Base-by-base conservation (phyloP, 2,113 vertebrate species). In the Grantiella picta region DNA sequence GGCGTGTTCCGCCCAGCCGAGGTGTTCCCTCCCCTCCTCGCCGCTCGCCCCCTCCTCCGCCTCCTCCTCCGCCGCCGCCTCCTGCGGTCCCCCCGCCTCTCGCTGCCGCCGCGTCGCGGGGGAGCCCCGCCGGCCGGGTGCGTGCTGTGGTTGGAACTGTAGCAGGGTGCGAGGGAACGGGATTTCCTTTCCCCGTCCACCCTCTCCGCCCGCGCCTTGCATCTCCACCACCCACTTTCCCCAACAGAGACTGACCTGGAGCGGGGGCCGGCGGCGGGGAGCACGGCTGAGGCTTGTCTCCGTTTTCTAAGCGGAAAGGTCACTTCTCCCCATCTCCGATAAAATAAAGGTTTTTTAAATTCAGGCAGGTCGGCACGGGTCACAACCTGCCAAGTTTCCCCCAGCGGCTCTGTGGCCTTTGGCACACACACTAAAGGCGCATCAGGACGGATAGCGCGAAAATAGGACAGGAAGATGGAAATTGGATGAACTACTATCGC, bases 21-120 rank as follows among this genome's bases (percentile, higher is more conserved):
- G 38, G 38, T 38, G 38, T 38, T 38, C 38, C 38, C 38, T 38
- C 80, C 93, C 73, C 64, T 50, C 77, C 89, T 80, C 36, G 36
- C 36, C 38, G 38, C 38, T 38, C 38, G 38, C 76, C 45, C 21
- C 81, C 77, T 88, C 38, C 52, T 29, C 36, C 56, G 45, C 23
- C 64, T 13, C 45, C 57, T 20, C 60, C 76, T 10, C 84, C 63
- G 19, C 59, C 72, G 4, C 82, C 78, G n/a, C 57, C 82, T 89
- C 63, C 88, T 33, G 66, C 73, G 56, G 82, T 63, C 38, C 83
- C 86, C 78, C 86, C 89, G 85, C 92, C 85, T 60, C 36, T 38
- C 33, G 7, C 24, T 15, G 5, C 35, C 38, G 20, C 31, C 57
- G 68, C 28, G 64, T 25, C 25, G n/a, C 64, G 25, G 83, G 82